These are phyloP conservation scores for Xenotilapia flavipinnis DNA, from an alignment of 2,113 vertebrate genomes.

Conservation along the genomic window DNA sequence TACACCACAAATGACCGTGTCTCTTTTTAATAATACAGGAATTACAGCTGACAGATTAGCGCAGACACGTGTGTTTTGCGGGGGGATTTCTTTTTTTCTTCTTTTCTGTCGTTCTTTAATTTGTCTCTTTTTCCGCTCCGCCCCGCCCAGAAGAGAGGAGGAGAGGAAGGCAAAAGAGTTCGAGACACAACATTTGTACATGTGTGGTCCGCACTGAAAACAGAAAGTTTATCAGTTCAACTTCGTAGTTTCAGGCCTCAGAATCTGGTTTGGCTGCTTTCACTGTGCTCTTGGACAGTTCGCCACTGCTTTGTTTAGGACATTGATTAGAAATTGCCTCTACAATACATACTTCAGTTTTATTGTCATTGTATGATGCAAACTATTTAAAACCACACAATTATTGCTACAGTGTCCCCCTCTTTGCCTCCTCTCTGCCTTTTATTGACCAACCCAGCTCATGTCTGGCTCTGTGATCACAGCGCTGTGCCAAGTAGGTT, in stretches of 20 bases:
- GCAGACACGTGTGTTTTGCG: background rate
- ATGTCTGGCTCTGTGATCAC: background rate
- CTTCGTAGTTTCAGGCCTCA: background rate
- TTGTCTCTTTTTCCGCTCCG: background rate
- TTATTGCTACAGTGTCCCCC: background rate
- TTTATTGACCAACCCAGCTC: background rate
- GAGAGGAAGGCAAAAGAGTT: background rate
- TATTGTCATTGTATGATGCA: background rate
- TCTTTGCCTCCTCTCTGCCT: background rate
- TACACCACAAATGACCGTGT: slow-evolving; percentile 21
- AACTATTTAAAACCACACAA: background rate
- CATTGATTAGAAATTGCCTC: background rate
- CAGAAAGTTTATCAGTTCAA: background rate
- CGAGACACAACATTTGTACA: background rate
- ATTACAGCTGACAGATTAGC: slow-evolving; percentile 24
- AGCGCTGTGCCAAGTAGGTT: background rate
- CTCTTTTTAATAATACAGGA: slow-evolving; percentile 17
- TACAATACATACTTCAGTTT: background rate
- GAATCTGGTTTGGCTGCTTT: background rate
- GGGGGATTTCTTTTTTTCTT: background rate
- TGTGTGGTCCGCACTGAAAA: background rate
- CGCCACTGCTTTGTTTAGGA: background rate
- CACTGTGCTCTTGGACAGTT: background rate
- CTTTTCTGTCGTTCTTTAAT: background rate
- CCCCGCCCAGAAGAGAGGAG: background rate